Evolutionary conservation across 2,797 vertebrate genomes (phyloP), one percentile per base, ranked within the genome.

Genomic region (Pelobates cultripes): DNA sequence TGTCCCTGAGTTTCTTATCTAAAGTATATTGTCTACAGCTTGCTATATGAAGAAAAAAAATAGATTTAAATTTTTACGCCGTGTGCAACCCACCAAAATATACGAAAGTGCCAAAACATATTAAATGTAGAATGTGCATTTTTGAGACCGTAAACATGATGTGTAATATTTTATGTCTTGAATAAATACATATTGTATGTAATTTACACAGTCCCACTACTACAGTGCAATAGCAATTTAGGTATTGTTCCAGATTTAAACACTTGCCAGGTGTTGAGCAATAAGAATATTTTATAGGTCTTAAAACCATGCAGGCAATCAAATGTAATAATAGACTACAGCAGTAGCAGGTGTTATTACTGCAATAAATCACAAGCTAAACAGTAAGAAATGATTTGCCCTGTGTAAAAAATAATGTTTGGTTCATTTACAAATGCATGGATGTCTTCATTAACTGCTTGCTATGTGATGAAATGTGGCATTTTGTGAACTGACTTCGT

Each of bases 301-400:
- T 83, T 79, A 75, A 82, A 83, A 74, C 63, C 45, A 55, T 40
- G 17, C 57, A 79, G 55, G 77, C 77, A 79, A 75, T 83, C 71
- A 79, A 83, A 79, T 28, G 55, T 71, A 83, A 75, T 83, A 74
- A 83, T 57, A 75, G 74, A 71, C 63, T 75, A 63, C 64, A 69
- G 66, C 64, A 70, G 40, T 53, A 64, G 53, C 76, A 83, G 71
- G 76, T 83, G 76, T 74, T 78, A 70, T 78, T 78, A 83, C 44
- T 47, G 73, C 64, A 75, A 83, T 75, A 83, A 83, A 83, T 79
- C 77, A 79, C 79, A 83, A 63, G 57, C 72, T 79, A 75, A 79
- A 53, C 77, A 70, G 64, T 71, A 70, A 67, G 63, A 78, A 74
- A 75, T 78, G 42, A 83, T 78, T 73, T 78, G 66, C 75, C 71